Conservation (phyloP, 1,140 invertebrate genomes). For the Lucilia cuprina region DNA sequence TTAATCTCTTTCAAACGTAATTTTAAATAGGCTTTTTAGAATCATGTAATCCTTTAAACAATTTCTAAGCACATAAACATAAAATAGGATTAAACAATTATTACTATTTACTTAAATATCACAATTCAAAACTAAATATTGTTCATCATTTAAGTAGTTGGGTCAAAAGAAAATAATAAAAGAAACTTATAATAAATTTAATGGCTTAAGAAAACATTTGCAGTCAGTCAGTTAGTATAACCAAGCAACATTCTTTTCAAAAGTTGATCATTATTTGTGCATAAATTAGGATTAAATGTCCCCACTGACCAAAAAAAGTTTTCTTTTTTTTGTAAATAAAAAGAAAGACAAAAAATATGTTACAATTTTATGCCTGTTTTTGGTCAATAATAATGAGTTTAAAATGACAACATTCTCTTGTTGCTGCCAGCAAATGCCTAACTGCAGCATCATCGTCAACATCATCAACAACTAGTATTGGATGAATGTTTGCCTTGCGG, state of each 20-base stretch:
- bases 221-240: constrained; percentile 37
- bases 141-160: too few relatives aligned
- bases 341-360: neutral
- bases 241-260: neutral
- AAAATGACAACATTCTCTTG: neutral
- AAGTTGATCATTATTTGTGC: constrained; percentile 57
- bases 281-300: constrained; percentile 57
- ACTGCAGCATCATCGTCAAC: neutral
- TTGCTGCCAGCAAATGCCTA: neutral
- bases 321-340: neutral
- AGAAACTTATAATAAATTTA: too few relatives aligned
- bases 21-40: too few relatives aligned
- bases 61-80: too few relatives aligned
- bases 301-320: neutral
- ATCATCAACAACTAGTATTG: too few relatives aligned
- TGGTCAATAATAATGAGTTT: constrained; percentile 11
- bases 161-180: too few relatives aligned
- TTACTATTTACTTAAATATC: too few relatives aligned
- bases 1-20: too few relatives aligned
- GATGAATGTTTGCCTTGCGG: too few relatives aligned
- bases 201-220: neutral
- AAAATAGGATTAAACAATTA: too few relatives aligned
- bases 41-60: too few relatives aligned
- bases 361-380: constrained; percentile 15
- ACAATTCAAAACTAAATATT: too few relatives aligned